These are phyloP conservation scores for Triops cancriformis DNA, from an alignment of 1,140 invertebrate species.

Conservation along the genomic window DNA sequence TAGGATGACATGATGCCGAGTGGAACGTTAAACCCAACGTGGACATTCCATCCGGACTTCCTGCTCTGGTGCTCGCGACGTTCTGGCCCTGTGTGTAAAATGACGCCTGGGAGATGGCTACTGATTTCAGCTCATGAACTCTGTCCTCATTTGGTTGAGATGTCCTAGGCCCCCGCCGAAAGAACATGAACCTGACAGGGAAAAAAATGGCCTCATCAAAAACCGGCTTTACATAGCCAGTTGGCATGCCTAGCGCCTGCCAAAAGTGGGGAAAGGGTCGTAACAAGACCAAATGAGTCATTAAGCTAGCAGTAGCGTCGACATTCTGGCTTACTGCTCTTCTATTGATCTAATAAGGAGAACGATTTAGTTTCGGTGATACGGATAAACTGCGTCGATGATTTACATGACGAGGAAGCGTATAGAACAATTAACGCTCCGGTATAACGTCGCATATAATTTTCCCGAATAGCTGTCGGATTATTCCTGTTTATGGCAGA, in stretches of 20 bases:
- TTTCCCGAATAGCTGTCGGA: too few relatives aligned
- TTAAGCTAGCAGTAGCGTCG: neutral
- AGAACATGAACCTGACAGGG: neutral
- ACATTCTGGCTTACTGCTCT: neutral
- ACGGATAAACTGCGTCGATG: neutral
- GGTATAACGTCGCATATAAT: neutral
- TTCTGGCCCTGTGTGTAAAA: neutral
- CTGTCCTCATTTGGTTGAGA: neutral
- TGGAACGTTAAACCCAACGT: slow-evolving; percentile 13
- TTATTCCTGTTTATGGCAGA: too few relatives aligned
- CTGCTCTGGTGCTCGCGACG: neutral
- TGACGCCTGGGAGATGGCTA: neutral
- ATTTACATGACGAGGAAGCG: too few relatives aligned
- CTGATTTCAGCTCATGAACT: neutral
- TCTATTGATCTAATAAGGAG: neutral
- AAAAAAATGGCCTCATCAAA: neutral
- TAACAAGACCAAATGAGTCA: neutral
- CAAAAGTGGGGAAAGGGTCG: neutral
- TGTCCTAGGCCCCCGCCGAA: neutral
- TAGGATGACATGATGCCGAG: neutral
- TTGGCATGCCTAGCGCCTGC: neutral
- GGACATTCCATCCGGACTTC: slow-evolving; percentile 12
- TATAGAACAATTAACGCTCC: neutral
- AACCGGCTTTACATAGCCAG: neutral
- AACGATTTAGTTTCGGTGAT: neutral